Evolutionary conservation across 1,140 invertebrate species (phyloP), one percentile per base, ranked within the genome.

Genomic region (Trichogramma pretiosum): DNA sequence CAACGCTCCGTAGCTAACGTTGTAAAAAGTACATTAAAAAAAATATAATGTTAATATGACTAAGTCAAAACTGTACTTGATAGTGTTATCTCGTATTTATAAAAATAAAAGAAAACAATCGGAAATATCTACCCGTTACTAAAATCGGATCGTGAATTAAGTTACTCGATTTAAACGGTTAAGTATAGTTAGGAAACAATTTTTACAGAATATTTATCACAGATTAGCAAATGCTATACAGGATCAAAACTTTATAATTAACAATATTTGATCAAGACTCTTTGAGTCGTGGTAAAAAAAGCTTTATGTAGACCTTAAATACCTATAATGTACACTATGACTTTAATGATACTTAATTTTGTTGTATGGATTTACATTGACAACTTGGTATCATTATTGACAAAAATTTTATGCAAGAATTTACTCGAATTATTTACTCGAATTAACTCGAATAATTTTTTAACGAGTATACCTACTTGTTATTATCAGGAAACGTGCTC

Each of bases 161-260:
- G 47, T n/a, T 43, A 32, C 40, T 49, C 28, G 34, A 43, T 43
- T 38, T 32, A n/a, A 49, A 43, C 24, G 32, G 47, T 34, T 43
- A 18, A 43, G 30, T 49, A 7, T 37, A 43, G 43, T 37, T 38
- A 43, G 14, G 32, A 48, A 49, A 37, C 26, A 32, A 36, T 49
- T 43, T 42, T 33, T 49, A 49, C 40, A 49, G 38, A 43, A 49
- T 49, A 43, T 62, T 61, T 63, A 68, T 68, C 66, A 68, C 64
- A 67, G 64, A 64, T 57, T 47, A 52, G 59, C 56, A 64, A 64
- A 63, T 63, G 62, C 59, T 62, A 52, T 55, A 52, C 37, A 43
- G 43, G 59, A 57, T 59, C 50, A n/a, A n/a, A n/a, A n/a, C n/a
- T n/a, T n/a, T 55, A 53, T 37, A 55, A 43, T 53, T 53, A 41